Base-by-base conservation (phyloP, 2,797 vertebrate genomes). In the Parotocinclus haroldoi region DNA sequence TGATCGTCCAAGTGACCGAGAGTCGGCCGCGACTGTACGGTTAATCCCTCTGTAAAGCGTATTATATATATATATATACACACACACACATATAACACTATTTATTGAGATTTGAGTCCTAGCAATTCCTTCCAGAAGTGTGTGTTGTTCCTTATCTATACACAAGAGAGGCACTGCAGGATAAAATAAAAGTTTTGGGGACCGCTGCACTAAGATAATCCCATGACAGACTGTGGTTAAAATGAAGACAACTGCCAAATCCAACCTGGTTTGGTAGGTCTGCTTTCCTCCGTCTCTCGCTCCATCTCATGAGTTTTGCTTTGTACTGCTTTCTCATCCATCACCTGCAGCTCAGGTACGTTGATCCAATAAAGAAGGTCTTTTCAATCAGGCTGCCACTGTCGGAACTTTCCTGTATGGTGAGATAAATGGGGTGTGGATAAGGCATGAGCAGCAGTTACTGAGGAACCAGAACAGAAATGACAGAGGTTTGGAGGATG, bases 231-330 rank as follows among this genome's bases (percentile, higher is more conserved):
- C 2, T 27, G 27, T 27, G 27, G 27, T 27, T 27, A 12, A 50
- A 54, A 55, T 7, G 8, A 44, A 12, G 10, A 36, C 11, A 44
- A 3, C 37, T 12, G 9, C 8, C 37, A 52, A 48, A 10, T 63
- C 68, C 48, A 42, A 78, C 76, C 76, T 78, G 13, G 16, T 49
- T 72, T 19, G 54, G 19, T 46, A 27, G 53, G 42, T 4, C 11
- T 13, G 38, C 7, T 27, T 19, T 50, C 6, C 54, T 49, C 17
- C 13, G 3, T 0, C 27, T 72, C 55, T 9, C 18, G 10, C 16
- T 61, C 73, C 18, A 56, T 53, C 14, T 72, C 58, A 36, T 46
- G 61, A 27, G 10, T 13, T 56, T 56, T 44, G 9, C 42, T 46
- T 56, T 18, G 55, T 53, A 39, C 9, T 36, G 59, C 37, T 14